Base-by-base conservation (phyloP, 2,888 invertebrate genomes). In the Coremacera marginata region DNA sequence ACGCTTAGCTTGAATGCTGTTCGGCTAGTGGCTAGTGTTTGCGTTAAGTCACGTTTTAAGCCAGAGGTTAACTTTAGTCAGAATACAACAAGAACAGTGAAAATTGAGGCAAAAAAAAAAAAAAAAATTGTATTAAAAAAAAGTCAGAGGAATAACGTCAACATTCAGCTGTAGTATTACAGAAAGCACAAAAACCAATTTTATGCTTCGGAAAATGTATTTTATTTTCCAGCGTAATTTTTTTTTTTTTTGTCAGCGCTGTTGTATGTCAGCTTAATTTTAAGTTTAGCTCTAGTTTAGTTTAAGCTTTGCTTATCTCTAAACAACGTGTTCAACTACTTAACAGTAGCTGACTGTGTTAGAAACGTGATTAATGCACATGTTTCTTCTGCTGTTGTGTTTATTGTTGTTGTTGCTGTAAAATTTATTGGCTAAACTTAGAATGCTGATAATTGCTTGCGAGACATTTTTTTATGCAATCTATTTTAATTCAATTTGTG, bases 311-410 rank as follows among this genome's bases (percentile, higher is more conserved):
- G 67, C 37, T 67, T 67, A 73, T 62, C 62, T 51, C 63, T 37
- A 2, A 31, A 74, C 74, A 52, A 14, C 34, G 55, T 52, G 27
- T 74, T 34, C 52, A 25, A 65, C 65, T 63, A 55, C 51, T 31
- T 37, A 57, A 71, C 71, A 71, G 71, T 44, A 71, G 71, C 71
- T 19, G 37, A 14, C 52, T 55, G 14, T 14, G 55, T 11, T 70
- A 44, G 65, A 74, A 72, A 55, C 74, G 74, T 74, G 74, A 74
- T 67, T 74, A 55, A 74, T 65, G 74, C 55, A 16, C 34, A 34
- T 65, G 74, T 37, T 74, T 52, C 27, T 74, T 44, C 31, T 22
- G 37, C 9, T 22, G 49, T 3, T 62, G 60, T 70, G 75, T 70
- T 49, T 63, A 5, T 31, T 31, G 5, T 37, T 75, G 25, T 68